Base-by-base conservation (phyloP, 2,888 invertebrate genomes). In the Tiliacea aurago region DNA sequence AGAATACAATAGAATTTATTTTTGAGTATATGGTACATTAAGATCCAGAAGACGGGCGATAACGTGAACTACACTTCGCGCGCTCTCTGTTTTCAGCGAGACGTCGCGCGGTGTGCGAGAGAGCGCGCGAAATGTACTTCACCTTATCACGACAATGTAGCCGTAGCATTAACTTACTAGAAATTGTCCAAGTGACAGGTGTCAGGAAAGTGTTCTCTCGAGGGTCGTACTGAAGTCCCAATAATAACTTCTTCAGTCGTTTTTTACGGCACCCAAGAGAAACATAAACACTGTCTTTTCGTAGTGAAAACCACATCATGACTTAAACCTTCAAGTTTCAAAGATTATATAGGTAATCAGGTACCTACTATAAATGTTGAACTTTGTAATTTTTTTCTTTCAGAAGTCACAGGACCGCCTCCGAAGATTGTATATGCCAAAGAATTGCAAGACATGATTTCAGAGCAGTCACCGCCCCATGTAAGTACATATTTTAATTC, bases 401-500 rank as follows among this genome's bases (percentile, higher is more conserved):
- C 76, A 85, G 86, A 62, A 56, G 10, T 64, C 2, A n/a, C 66
- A 41, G 75, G 41, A 43, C 1, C 64, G 0, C 10, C 69, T 41
- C 76, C 78, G 2, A 70, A 69, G 10, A 55, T 47, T 0, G 41
- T 69, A 7, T 77, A 76, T 51, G 61, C 69, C 10, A 66, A 75
- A 15, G 43, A 76, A 11, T 18, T 68, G 2, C 64, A 80, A 15
- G 76, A 72, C 1, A 33, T 49, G 4, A 20, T 59, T 0, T 18
- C 72, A n/a, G 80, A 86, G 1, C 75, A 73, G 49, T 65, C 78
- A 0, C 61, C 80, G 2, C 28, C 41, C 10, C 65, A 73, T 51
- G 87, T 87, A 41, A 80, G 86, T 85, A 64, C 11, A n/a, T 61
- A n/a, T 1, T 7, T 33, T 18, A 37, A n/a, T 33, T 33, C 0